Base-by-base conservation (phyloP, 2,888 invertebrate species). In the Pachydiplax longipennis region DNA sequence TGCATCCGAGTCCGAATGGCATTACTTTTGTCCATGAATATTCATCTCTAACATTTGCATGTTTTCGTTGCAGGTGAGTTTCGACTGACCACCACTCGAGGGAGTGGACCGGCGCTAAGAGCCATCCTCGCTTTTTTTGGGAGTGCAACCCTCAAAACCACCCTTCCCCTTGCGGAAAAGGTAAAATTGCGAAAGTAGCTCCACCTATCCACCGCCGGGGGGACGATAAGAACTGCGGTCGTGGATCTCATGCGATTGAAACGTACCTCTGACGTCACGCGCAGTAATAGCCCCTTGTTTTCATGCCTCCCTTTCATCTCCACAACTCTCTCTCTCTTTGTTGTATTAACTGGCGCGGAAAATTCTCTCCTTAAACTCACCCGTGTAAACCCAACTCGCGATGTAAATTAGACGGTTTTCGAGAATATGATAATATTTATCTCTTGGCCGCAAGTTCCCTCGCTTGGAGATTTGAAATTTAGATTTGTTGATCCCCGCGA, bases 1-100 rank as follows among this genome's bases (percentile, higher is more conserved):
- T 3, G 18, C 53, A 18, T 61, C 61, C 22, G 53, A 53, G 2
- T 61, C 61, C 22, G 53, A 53, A 53, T 25, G 10, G 6, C 31
- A 22, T 40, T 61, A 48, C n/a, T 61, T 10, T 22, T 35, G 83
- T 25, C 35, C 83, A 61, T 61, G 87, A 87, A 87, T 87, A 87
- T 87, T 87, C 87, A 87, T 87, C 37, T 61, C 37, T 58, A 87
- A 37, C 58, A 87, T 87, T 87, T 87, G 87, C 87, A 87, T 87
- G 37, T 87, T 53, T 87, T 87, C 87, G 87, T 87, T 87, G 58
- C 87, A 87, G 87, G 87, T 87, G 87, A 87, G 87, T 87, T 87
- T 87, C 37, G 61, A 61, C 25, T n/a, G 87, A 22, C 58, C 61
- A 2, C 83, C 22, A 58, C 87, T 61, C 44, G 82, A 82, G 87